phyloP scores from a whole-genome alignment of 2,797 vertebrate species.

The Bradypodion ventrale region DNA sequence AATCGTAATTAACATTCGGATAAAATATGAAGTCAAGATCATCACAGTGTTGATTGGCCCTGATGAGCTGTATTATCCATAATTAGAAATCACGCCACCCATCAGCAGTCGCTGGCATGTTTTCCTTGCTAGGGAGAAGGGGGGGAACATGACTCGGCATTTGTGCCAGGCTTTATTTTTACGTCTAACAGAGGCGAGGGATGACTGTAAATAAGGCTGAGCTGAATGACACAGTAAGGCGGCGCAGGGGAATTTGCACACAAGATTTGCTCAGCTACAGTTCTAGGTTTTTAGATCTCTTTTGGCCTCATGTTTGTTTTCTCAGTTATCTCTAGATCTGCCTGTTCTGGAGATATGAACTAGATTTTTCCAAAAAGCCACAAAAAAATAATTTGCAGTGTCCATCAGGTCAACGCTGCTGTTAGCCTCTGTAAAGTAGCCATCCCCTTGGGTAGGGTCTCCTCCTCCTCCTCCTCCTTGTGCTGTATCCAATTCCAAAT shows the following conservation, averaged over 20 bases:
- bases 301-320: no score
- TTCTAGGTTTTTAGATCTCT: no score
- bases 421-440: no score
- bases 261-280: not conserved
- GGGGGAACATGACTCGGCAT: slow-evolving; percentile 50
- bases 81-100: slow-evolving; percentile 71
- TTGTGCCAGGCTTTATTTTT: slow-evolving; percentile 49
- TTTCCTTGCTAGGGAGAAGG: slow-evolving; percentile 46
- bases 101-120: slow-evolving; percentile 64
- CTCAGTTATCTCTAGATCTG: no score
- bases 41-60: slow-evolving; percentile 72
- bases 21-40: slow-evolving; percentile 75
- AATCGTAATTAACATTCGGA: slow-evolving; percentile 74
- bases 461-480: no score
- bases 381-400: no score
- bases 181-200: slow-evolving; percentile 49
- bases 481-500: no score
- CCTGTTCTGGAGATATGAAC: no score
- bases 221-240: not conserved
- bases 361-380: no score
- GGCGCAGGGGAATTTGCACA: not conserved
- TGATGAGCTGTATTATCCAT: slow-evolving; percentile 72
- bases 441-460: no score
- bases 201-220: slow-evolving; percentile 3
- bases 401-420: no score